Conservation (phyloP, 2,797 vertebrate genomes). For the Tapirus indicus region DNA sequence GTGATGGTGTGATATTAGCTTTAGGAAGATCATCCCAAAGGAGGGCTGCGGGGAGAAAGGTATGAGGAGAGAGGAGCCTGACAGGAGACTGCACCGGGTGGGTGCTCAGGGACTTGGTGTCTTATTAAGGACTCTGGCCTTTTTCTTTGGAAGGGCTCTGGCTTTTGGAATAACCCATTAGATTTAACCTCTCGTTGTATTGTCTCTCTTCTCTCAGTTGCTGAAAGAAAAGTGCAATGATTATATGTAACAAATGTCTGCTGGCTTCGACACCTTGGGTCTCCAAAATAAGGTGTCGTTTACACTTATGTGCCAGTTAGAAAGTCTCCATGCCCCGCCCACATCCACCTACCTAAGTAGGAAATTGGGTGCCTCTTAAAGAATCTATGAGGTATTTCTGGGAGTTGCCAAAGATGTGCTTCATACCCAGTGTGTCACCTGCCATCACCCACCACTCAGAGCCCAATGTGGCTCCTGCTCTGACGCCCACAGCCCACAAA, state of each 20-base stretch:
- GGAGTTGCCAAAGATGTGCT: background rate
- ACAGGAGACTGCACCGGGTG: background rate
- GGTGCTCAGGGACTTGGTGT: fast-evolving
- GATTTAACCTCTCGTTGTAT: background rate
- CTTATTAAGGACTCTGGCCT: background rate
- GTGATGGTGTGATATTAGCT: background rate
- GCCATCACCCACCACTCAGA: background rate
- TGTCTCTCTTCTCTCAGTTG: background rate
- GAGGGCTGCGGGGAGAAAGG: background rate
- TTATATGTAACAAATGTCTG: background rate
- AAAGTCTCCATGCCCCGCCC: background rate
- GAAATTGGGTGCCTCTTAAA: background rate
- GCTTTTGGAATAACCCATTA: background rate
- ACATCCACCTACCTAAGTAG: background rate
- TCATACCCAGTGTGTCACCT: background rate
- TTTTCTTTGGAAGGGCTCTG: background rate
- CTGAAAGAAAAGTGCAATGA: background rate
- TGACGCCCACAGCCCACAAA: background rate
- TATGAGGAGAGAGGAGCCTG: background rate
- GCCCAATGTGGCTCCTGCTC: background rate
- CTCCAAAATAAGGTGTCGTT: background rate
- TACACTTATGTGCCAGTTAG: background rate
- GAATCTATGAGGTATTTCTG: background rate
- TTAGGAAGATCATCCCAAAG: background rate
- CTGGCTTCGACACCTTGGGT: background rate